Conservation (phyloP, 2,113 vertebrate genomes). For the Columbina picui region DNA sequence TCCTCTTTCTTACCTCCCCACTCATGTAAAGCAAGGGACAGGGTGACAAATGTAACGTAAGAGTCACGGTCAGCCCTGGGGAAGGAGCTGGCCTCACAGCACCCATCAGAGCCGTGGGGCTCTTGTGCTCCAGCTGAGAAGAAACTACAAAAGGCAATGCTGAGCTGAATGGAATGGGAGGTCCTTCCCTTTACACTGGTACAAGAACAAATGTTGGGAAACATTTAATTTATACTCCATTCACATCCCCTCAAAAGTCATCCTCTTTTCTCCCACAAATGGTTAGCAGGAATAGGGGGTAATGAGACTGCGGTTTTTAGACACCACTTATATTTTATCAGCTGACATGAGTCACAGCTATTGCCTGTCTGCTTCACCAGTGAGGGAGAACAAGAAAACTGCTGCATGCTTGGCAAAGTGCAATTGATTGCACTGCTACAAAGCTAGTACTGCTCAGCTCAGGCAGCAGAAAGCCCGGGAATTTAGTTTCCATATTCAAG, state of each 20-base stretch:
- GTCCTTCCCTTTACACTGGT: background rate
- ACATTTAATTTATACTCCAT: background rate
- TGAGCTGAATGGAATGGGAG: background rate
- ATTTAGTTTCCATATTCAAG: background rate
- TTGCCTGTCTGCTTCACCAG: background rate
- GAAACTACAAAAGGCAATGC: background rate
- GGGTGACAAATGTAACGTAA: background rate
- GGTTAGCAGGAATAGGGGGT: background rate
- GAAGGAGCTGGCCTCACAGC: background rate
- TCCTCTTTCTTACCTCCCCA: background rate
- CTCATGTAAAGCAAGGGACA: background rate
- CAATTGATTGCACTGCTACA: background rate
- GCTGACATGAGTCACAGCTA: background rate
- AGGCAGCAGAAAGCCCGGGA: background rate
- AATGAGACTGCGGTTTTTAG: conserved; percentile 7
- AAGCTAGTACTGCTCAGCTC: background rate
- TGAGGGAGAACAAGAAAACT: background rate
- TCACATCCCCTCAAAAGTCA: background rate
- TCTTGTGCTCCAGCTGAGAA: background rate
- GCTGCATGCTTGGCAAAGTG: background rate
- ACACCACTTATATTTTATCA: background rate
- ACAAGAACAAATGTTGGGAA: background rate
- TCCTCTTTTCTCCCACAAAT: background rate
- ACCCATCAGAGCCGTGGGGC: background rate
- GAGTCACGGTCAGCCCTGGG: background rate